Conservation (phyloP, 2,888 invertebrate genomes). For the Drosophila nigricruria region DNA sequence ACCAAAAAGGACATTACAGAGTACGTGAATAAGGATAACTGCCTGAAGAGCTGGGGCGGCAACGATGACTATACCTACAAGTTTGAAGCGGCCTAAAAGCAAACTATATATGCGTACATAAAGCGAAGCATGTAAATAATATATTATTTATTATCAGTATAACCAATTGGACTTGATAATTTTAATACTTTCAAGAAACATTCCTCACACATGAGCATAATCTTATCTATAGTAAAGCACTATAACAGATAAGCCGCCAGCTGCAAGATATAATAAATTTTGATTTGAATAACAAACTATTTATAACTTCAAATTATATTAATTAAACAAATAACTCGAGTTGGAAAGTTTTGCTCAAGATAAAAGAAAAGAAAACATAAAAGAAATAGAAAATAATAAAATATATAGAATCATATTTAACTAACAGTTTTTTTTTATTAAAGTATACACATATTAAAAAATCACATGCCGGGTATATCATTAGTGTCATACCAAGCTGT, state of each 20-base stretch:
- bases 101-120: neutral
- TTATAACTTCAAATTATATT: neutral
- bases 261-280: neutral
- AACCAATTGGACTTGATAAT: neutral
- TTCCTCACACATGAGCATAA: neutral
- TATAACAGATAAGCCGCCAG: neutral
- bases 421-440: too few species aligned
- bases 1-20: conserved; percentile 91
- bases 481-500: conserved; percentile 4
- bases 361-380: too few species aligned
- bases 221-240: neutral
- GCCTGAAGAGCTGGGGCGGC: conserved; percentile 92
- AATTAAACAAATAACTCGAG: too few species aligned
- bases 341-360: too few species aligned
- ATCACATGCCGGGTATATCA: neutral
- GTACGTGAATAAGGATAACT: conserved; percentile 90
- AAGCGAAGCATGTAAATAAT: conserved; percentile 55
- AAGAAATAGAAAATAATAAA: too few species aligned
- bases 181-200: neutral
- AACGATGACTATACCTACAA: conserved; percentile 90
- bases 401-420: too few species aligned
- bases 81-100: conserved; percentile 85
- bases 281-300: neutral
- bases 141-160: conserved; percentile 45
- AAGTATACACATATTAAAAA: neutral